A percentile compares a stretch with the other conserved stretches of the same genome.
Conservation (phyloP, 2,888 invertebrate genomes). For the Alentia gelatinosa region DNA sequence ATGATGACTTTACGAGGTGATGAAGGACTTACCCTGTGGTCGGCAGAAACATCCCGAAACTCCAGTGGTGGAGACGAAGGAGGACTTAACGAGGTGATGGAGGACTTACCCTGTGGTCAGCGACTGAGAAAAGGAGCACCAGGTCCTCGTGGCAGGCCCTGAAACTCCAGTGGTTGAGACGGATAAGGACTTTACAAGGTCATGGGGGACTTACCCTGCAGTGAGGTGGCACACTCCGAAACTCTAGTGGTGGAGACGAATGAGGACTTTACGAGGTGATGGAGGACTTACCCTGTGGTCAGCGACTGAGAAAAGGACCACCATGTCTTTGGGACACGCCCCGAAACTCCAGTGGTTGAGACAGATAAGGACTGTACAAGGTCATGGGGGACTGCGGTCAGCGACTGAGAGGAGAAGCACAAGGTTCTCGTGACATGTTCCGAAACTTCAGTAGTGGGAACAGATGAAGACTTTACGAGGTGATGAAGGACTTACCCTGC, state of each 20-base stretch:
- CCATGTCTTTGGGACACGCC: neutral
- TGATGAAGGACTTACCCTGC: neutral
- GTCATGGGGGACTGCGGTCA: neutral
- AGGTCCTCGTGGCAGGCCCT: neutral
- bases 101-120: neutral
- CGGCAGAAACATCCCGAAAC: neutral
- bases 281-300: neutral
- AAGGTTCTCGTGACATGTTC: neutral
- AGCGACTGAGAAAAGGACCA: neutral
- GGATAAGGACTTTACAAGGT: too few species aligned
- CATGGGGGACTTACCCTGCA: neutral
- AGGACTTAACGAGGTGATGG: neutral
- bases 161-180: neutral
- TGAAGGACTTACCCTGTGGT: neutral
- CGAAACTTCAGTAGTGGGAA: neutral
- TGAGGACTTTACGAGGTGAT: neutral
- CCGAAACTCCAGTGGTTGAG: neutral
- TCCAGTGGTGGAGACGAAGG: neutral
- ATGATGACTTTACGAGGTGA: too few species aligned
- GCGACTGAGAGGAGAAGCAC: too few species aligned
- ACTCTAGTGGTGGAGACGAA: neutral
- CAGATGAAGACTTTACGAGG: neutral
- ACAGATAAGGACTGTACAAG: too few species aligned
- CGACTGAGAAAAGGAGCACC: neutral
- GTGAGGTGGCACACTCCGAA: neutral